Conservation (phyloP, 2,888 invertebrate genomes). For the Meiosimyza decipiens region DNA sequence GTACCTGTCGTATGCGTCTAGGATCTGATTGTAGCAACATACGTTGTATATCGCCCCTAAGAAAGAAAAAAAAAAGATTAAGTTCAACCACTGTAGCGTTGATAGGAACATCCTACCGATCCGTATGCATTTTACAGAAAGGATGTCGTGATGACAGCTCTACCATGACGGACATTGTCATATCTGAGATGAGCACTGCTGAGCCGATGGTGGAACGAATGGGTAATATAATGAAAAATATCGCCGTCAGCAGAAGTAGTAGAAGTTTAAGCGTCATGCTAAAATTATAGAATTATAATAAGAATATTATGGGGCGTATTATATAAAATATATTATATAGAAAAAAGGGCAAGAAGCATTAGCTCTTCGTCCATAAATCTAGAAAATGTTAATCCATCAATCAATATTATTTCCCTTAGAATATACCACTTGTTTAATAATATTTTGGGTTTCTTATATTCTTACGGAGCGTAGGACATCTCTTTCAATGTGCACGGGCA, state of each 20-base stretch:
- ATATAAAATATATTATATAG: no score
- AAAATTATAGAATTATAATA: not conserved
- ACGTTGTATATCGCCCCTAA: constrained; percentile 71
- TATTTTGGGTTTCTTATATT: no score
- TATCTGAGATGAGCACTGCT: constrained; percentile 72
- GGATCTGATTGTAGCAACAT: constrained; percentile 72
- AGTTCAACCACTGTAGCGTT: not conserved
- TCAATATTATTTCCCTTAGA: no score
- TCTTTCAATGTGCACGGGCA: no score
- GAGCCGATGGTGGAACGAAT: constrained; percentile 49
- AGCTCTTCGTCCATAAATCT: no score
- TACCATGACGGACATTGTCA: constrained; percentile 74
- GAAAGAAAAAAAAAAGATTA: not conserved
- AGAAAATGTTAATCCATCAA: no score
- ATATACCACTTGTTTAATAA: no score
- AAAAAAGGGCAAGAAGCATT: no score
- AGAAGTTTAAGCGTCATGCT: constrained; percentile 43
- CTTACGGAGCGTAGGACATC: no score
- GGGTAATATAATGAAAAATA: constrained; percentile 41
- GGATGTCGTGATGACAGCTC: constrained; percentile 72
- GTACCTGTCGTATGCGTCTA: constrained; percentile 71
- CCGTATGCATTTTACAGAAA: constrained; percentile 72
- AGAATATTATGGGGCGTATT: no score
- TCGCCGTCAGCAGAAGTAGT: constrained; percentile 37
- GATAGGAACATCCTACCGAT: constrained; percentile 66